Evolutionary conservation across 2,888 invertebrate genomes (phyloP).

Genomic region (Laspeyria flexula): DNA sequence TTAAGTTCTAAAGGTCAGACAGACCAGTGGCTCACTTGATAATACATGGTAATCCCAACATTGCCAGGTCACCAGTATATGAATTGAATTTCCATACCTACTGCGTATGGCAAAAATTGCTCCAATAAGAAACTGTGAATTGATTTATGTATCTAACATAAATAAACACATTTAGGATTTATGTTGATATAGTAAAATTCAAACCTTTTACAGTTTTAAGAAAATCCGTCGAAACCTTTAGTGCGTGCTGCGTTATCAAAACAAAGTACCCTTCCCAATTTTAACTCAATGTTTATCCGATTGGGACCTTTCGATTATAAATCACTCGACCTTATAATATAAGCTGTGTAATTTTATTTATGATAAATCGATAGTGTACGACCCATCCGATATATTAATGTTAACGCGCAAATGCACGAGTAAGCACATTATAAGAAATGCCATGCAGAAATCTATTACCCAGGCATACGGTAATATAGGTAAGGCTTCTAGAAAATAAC

Average conservation of each 20-base stretch:
- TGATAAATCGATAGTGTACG: not conserved
- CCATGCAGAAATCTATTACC: no score
- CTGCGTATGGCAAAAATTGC: no score
- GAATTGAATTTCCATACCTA: no score
- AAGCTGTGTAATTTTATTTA: not conserved
- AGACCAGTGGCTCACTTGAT: no score
- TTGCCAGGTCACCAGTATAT: no score
- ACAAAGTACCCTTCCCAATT: conserved; percentile 4
- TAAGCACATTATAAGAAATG: no score
- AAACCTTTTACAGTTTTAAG: conserved; percentile 9
- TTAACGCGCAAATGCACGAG: no score
- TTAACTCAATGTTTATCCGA: conserved; percentile 16
- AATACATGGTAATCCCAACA: no score
- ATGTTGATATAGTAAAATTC: conserved; percentile 3
- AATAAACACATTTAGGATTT: not conserved
- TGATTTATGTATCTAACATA: not conserved
- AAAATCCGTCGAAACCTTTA: conserved; percentile 2
- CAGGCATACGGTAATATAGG: no score
- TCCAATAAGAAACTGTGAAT: no score
- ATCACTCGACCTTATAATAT: not conserved
- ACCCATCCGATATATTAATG: not conserved
- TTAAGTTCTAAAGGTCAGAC: no score
- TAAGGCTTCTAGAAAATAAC: no score
- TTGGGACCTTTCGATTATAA: conserved; percentile 7
- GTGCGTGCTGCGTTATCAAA: not conserved